Conservation (phyloP, 2,888 invertebrate species). For the Parascotia fuliginaria region DNA sequence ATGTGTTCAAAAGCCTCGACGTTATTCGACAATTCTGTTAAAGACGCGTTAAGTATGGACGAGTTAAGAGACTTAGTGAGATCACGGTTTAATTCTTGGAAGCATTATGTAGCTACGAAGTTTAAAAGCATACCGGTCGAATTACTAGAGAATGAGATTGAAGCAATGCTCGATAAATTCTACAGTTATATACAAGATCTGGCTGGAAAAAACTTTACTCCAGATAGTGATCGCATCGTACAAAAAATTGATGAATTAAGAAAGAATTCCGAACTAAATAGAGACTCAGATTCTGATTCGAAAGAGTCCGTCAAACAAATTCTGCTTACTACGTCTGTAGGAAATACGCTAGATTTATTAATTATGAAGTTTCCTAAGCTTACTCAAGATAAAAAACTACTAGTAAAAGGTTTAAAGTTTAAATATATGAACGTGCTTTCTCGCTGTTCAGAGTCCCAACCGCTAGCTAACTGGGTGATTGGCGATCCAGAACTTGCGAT, state of each 20-base stretch:
- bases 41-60: slow-evolving; percentile 72
- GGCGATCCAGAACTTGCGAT: slow-evolving; percentile 67
- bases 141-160: slow-evolving; percentile 69
- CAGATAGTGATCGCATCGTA: slow-evolving; percentile 61
- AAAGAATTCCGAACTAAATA: slow-evolving; percentile 56
- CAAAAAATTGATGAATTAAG: slow-evolving; percentile 67
- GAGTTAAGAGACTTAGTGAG: slow-evolving; percentile 67
- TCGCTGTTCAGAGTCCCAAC: slow-evolving; percentile 69
- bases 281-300: slow-evolving; percentile 54
- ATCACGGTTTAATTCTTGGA: slow-evolving; percentile 70
- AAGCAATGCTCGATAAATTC: slow-evolving; percentile 71
- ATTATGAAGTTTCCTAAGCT: slow-evolving; percentile 72
- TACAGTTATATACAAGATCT: slow-evolving; percentile 72
- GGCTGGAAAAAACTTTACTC: slow-evolving; percentile 53
- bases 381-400: slow-evolving; percentile 64
- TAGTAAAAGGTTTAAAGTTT: slow-evolving; percentile 70
- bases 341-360: slow-evolving; percentile 69
- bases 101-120: slow-evolving; percentile 65
- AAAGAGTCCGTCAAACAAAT: slow-evolving; percentile 69
- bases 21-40: slow-evolving; percentile 71
- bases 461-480: slow-evolving; percentile 67
- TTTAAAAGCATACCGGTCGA: slow-evolving; percentile 71
- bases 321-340: slow-evolving; percentile 61
- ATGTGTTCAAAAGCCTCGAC: slow-evolving; percentile 68
- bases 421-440: slow-evolving; percentile 72